Conservation (phyloP, 2,797 vertebrate genomes). For the Crocodylus rhombifer region DNA sequence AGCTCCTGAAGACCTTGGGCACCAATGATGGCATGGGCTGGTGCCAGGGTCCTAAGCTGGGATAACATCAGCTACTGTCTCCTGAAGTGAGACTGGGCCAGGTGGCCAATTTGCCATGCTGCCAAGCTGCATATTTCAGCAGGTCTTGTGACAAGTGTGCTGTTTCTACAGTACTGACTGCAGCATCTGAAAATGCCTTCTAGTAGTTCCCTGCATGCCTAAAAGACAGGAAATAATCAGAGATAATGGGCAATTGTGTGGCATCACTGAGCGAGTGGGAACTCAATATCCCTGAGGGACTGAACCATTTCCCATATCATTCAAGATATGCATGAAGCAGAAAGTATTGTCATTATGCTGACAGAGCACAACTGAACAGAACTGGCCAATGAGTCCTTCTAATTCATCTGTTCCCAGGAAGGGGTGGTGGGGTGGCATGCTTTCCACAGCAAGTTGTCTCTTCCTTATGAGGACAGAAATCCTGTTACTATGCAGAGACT, state of each 20-base stretch:
- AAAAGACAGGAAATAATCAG: neutral
- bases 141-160: neutral
- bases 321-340: neutral
- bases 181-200: neutral
- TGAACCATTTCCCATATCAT: neutral
- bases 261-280: neutral
- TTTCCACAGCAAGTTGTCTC: neutral
- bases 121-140: neutral
- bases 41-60: neutral
- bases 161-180: neutral
- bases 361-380: neutral
- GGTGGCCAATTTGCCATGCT: neutral
- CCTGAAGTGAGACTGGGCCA: neutral
- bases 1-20: neutral
- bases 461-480: neutral
- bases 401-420: neutral
- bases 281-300: neutral
- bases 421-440: neutral
- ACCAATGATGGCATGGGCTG: neutral
- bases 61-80: neutral
- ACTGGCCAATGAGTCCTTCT: neutral
- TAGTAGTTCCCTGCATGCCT: neutral
- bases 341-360: neutral
- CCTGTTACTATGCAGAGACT: neutral
- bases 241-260: neutral